These are phyloP conservation scores for Sphaeramia orbicularis DNA, from an alignment of 2,797 vertebrate genomes.

Conservation along the genomic window DNA sequence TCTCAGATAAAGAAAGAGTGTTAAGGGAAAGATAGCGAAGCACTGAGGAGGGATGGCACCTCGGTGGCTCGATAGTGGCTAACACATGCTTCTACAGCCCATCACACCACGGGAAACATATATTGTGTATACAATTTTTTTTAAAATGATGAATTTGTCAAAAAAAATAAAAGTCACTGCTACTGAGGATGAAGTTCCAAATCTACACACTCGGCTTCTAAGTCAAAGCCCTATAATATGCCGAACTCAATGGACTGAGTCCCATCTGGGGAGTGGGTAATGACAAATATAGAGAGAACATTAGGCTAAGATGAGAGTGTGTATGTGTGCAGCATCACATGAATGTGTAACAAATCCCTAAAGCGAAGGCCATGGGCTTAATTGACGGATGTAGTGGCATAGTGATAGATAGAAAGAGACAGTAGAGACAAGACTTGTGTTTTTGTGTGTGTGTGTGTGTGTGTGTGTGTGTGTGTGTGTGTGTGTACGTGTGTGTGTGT, in stretches of 20 bases:
- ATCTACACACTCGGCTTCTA: constrained; percentile 32
- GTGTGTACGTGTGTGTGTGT: constrained; percentile 50
- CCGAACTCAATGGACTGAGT: constrained; percentile 54
- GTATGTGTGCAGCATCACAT: constrained; percentile 26
- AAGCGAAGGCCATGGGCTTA: constrained; percentile 54
- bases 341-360: constrained; percentile 55
- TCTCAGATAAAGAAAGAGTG: constrained; percentile 67
- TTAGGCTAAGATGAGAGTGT: constrained; percentile 51
- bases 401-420: constrained; percentile 67
- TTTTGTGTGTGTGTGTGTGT: constrained; percentile 43
- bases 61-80: constrained; percentile 9
- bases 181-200: constrained; percentile 33
- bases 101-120: background rate
- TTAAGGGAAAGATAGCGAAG: constrained; percentile 55
- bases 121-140: background rate
- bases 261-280: constrained; percentile 62
- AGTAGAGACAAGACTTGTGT: constrained; percentile 51
- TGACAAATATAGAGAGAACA: constrained; percentile 65
- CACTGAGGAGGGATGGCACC: constrained; percentile 34
- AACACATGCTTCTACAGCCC: constrained; percentile 4
- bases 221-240: constrained; percentile 32
- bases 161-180: background rate
- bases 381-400: constrained; percentile 62
- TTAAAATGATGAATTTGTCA: background rate
- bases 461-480: constrained; percentile 45